Evolutionary conservation across 2,888 invertebrate genomes (phyloP).

Genomic region (Alsophila aescularia): DNA sequence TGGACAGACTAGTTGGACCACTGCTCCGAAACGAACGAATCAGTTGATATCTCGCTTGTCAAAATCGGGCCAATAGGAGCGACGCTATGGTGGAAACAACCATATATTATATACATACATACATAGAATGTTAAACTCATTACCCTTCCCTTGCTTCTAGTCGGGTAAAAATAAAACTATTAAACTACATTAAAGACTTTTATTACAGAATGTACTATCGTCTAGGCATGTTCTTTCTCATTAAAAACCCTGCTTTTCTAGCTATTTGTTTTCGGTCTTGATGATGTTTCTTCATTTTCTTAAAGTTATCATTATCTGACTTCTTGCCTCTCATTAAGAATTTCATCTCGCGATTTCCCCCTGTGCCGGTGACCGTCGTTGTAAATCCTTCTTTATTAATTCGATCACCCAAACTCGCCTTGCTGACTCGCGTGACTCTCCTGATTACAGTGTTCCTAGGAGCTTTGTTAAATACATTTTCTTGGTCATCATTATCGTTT

Average conservation of each 20-base stretch:
- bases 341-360: slow-evolving; percentile 92
- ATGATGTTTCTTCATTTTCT: slow-evolving; percentile 87
- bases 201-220: slow-evolving; percentile 35
- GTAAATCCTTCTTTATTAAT: slow-evolving; percentile 85
- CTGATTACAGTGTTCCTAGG: slow-evolving; percentile 82
- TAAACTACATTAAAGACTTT: background rate
- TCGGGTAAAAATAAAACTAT: slow-evolving; percentile 1
- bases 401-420: slow-evolving; percentile 90
- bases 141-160: no score
- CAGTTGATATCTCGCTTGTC: no score
- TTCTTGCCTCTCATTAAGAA: slow-evolving; percentile 87
- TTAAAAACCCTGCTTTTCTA: slow-evolving; percentile 70
- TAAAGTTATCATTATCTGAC: slow-evolving; percentile 80
- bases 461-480: slow-evolving; percentile 69
- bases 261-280: slow-evolving; percentile 88
- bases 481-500: slow-evolving; percentile 46
- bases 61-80: no score
- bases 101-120: no score
- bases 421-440: slow-evolving; percentile 79
- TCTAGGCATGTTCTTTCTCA: slow-evolving; percentile 63
- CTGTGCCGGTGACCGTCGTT: slow-evolving; percentile 80
- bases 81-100: no score
- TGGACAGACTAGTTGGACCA: no score
- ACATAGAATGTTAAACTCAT: no score
- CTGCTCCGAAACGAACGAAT: no score